A percentile compares a stretch with the other conserved stretches of the same genome.
These are phyloP conservation scores for Conger conger DNA, from an alignment of 2,113 vertebrate species.

Conservation along the genomic window DNA sequence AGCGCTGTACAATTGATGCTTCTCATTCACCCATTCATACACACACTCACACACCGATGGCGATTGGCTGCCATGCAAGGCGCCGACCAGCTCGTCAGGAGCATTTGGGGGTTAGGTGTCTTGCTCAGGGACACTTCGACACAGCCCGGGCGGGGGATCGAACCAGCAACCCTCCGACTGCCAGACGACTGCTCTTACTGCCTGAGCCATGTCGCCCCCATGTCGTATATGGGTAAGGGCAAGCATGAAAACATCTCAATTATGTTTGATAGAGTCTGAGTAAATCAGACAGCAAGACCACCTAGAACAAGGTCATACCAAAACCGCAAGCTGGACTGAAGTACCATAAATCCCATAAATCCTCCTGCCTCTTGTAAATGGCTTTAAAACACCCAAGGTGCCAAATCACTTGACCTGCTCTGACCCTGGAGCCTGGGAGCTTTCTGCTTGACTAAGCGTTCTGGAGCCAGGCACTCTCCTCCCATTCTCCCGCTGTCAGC, in stretches of 20 bases:
- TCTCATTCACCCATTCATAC: no score
- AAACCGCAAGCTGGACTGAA: constrained; percentile 53
- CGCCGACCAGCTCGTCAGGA: no score
- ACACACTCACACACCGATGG: no score
- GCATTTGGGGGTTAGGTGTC: no score
- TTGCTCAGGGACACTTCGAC: no score
- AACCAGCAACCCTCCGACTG: no score
- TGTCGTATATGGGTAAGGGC: no score
- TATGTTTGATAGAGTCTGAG: constrained; percentile 65
- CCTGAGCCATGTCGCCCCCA: no score
- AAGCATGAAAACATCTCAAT: constrained; percentile 60
- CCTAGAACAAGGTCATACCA: constrained; percentile 64
- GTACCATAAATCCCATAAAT: constrained; percentile 65
- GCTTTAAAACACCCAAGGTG: constrained; percentile 81
- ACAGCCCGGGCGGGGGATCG: no score
- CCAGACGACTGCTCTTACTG: no score
- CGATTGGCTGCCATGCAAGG: no score
- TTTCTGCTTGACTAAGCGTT: constrained; percentile 69
- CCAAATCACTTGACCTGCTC: constrained; percentile 85
- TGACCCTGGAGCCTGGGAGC: constrained; percentile 66
- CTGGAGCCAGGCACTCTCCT: constrained; percentile 67
- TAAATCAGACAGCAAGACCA: constrained; percentile 59
- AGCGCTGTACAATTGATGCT: no score
- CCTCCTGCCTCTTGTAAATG: constrained; percentile 73
- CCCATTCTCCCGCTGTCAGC: constrained; percentile 77